These are phyloP conservation scores for Nymphalis polychloros DNA, from an alignment of 2,888 invertebrate species.

Conservation along the genomic window DNA sequence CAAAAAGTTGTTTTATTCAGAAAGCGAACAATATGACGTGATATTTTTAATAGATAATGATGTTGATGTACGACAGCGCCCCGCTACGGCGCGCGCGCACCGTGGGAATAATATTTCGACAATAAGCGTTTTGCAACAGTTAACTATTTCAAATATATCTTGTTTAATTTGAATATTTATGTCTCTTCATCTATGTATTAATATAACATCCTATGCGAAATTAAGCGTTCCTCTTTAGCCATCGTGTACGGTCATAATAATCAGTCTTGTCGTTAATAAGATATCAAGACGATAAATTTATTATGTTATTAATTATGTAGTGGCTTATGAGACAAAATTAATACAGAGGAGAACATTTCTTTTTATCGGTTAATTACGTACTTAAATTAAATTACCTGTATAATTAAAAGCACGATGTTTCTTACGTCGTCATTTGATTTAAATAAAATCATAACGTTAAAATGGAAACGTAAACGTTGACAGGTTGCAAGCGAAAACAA, in stretches of 20 bases:
- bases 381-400: constrained; percentile 2
- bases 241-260: too few species aligned
- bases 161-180: constrained; percentile 10
- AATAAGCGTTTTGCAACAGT: constrained; percentile 72
- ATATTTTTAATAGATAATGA: constrained; percentile 81
- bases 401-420: constrained; percentile 1
- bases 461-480: constrained; percentile 33
- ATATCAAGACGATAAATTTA: background rate
- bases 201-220: too few species aligned
- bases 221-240: too few species aligned
- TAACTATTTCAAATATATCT: constrained; percentile 52
- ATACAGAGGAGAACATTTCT: background rate
- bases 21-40: constrained; percentile 80
- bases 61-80: constrained; percentile 77
- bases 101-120: constrained; percentile 79
- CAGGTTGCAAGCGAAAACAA: constrained; percentile 35
- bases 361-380: background rate
- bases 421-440: constrained; percentile 1
- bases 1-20: constrained; percentile 73
- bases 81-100: constrained; percentile 58
- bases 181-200: background rate
- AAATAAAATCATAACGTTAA: constrained; percentile 18
- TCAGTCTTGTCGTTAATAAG: background rate
- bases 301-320: background rate
- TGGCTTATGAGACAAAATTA: background rate